Percentiles rank a stretch among this genome's conserved stretches.
Evolutionary conservation across 2,113 vertebrate species (phyloP).

Genomic region (Myrmecophaga tridactyla): DNA sequence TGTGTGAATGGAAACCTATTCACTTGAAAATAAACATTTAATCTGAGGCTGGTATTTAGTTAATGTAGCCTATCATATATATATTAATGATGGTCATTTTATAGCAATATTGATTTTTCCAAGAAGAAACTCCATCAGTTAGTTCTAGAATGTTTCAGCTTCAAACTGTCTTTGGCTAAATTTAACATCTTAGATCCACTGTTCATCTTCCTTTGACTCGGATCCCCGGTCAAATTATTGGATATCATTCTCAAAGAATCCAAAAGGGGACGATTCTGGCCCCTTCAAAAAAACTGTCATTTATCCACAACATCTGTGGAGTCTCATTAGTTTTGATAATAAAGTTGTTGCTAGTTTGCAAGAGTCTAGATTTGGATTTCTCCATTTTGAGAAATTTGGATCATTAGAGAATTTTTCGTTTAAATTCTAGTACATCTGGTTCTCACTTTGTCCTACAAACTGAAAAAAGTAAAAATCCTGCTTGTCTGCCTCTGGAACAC

Average conservation of each 20-base stretch:
- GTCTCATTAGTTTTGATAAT: background rate
- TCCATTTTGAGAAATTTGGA: background rate
- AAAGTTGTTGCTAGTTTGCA: background rate
- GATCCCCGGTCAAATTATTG: background rate
- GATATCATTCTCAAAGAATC: background rate
- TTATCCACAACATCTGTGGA: background rate
- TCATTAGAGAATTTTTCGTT: background rate
- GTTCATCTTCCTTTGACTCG: background rate
- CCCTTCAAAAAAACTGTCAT: background rate
- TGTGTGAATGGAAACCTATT: background rate
- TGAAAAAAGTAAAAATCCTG: background rate
- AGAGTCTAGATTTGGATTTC: background rate
- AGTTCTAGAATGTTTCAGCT: background rate
- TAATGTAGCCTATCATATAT: background rate
- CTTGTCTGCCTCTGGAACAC: constrained; percentile 32
- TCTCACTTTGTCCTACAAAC: background rate
- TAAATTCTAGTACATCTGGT: constrained; percentile 1
- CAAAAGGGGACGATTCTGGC: background rate
- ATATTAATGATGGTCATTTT: background rate
- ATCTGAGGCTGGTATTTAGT: background rate
- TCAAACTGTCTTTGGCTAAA: background rate
- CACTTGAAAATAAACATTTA: background rate
- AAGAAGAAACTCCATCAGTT: background rate
- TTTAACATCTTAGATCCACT: background rate
- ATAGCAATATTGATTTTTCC: background rate